Evolutionary conservation across 2,888 invertebrate genomes (phyloP).

Genomic region (Physocephala rufipes): DNA sequence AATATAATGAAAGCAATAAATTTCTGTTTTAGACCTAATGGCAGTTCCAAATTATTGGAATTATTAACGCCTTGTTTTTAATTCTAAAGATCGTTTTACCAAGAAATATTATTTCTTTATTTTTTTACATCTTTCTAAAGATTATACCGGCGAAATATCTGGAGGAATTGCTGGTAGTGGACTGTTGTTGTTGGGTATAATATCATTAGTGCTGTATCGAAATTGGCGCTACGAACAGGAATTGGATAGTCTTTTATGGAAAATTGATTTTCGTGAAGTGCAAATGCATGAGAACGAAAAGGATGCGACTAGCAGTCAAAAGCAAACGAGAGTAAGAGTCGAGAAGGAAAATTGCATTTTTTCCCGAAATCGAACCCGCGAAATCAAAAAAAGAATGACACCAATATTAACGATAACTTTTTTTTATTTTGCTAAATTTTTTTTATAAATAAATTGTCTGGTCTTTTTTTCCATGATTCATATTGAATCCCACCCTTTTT

Average conservation of each 20-base stretch:
- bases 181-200: conserved; percentile 74
- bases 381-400: no score
- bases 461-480: no score
- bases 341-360: no score
- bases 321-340: conserved; percentile 58
- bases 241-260: conserved; percentile 91
- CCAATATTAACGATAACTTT: no score
- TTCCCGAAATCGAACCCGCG: no score
- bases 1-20: neutral
- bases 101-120: no score
- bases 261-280: conserved; percentile 91
- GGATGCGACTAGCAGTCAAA: conserved; percentile 64
- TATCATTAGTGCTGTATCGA: conserved; percentile 81
- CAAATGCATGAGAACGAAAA: conserved; percentile 74
- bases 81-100: no score
- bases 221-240: conserved; percentile 96
- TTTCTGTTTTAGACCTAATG: neutral
- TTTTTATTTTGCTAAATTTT: no score
- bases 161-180: conserved; percentile 83
- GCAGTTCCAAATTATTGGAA: neutral
- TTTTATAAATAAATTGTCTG: no score
- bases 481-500: no score
- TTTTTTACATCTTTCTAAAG: no score
- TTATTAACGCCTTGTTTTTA: conserved; percentile 11
- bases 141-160: conserved; percentile 84